Evolutionary conservation across 1,140 invertebrate genomes (phyloP), one percentile per base, ranked within the genome.

Genomic region (Drosophila seguyi): DNA sequence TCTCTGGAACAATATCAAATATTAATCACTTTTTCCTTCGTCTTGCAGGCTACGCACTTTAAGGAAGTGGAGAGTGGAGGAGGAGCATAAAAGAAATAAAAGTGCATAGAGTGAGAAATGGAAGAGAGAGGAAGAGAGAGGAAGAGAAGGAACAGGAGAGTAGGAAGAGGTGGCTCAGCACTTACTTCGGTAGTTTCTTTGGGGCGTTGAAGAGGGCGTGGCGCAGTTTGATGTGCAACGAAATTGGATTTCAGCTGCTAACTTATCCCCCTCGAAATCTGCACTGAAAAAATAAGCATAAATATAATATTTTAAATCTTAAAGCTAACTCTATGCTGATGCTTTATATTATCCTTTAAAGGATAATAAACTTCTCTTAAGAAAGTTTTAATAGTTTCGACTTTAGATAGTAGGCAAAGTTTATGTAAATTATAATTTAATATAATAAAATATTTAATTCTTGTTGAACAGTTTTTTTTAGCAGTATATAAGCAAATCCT

Each of bases 151-250:
- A 34, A 27, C 0, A 50, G 22, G 4, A 7, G n/a, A 44, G 48
- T 16, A 14, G 48, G 14, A 11, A 8, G 36, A 39, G 67, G 48
- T 36, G 72, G 72, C 25, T 62, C 48, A 20, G 47, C 58, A 74
- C 74, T 78, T 80, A 74, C 74, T 78, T 78, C 84, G 63, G 84
- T 87, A 87, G 84, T 87, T 87, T 63, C 57, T 74, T 69, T 71
- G 62, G 90, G 91, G 91, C 90, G 91, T 92, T 92, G 73, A 73
- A 58, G 73, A 57, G 75, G 91, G 91, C 91, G 91, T 92, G 87
- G 79, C 84, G 41, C 53, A 72, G 65, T 78, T 86, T 91, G 79
- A 92, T 92, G 91, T 90, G 87, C 69, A 90, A 91, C 84, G 75
- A 92, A 92, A 92, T 92, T 92, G 87, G 84, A 81, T 90, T 90